These are phyloP conservation scores for Tympanuchus pallidicinctus DNA, from an alignment of 2,113 vertebrate species.

Conservation along the genomic window DNA sequence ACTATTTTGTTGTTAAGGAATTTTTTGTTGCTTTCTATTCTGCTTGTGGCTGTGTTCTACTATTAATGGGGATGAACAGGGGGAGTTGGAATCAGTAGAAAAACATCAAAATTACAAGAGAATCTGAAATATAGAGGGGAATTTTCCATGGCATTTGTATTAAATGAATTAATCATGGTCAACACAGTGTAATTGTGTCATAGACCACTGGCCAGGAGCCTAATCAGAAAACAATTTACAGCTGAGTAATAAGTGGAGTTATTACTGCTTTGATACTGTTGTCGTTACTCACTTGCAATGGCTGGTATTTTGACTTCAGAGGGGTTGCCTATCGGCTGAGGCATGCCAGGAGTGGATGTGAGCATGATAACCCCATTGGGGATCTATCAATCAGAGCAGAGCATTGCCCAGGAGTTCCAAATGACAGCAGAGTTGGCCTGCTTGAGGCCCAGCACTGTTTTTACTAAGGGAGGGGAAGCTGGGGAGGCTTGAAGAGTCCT, in stretches of 20 bases:
- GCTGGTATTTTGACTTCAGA: not conserved
- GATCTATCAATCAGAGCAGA: constrained; percentile 4
- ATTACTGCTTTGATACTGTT: not conserved
- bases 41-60: not conserved
- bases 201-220: not conserved
- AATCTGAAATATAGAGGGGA: not conserved
- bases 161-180: not conserved
- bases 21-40: not conserved
- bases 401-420: constrained; percentile 9
- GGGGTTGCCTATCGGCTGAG: not conserved
- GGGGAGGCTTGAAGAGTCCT: not conserved
- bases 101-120: not conserved
- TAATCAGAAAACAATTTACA: not conserved
- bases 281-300: not conserved
- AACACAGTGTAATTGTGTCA: not conserved
- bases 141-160: not conserved
- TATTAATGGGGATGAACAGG: not conserved
- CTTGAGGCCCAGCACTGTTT: not conserved
- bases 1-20: not conserved
- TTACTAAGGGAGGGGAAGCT: not conserved
- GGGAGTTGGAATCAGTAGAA: not conserved
- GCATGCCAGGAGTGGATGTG: not conserved
- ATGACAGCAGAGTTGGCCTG: not conserved
- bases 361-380: not conserved
- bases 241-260: not conserved